Base-by-base conservation (phyloP, 2,888 invertebrate genomes). In the Harmothoe impar region DNA sequence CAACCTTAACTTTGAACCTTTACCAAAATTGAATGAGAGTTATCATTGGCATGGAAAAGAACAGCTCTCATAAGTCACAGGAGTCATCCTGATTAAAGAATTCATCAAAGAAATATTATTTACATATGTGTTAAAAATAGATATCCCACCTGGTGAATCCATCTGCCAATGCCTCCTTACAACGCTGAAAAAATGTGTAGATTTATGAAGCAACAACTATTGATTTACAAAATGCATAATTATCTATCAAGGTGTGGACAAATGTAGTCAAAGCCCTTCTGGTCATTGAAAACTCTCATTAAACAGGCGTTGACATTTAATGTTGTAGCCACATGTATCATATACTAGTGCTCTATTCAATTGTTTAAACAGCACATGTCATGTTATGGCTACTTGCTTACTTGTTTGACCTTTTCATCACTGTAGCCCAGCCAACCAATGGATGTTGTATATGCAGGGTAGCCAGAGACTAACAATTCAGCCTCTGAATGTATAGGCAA, bases 1-100 rank as follows among this genome's bases (percentile, higher is more conserved):
- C 99, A n/a, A 99, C 98, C 96, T 99, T 99, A 23, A 98, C 97
- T 96, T 99, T 99, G 95, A 98, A 98, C 89, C 96, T 96, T 23
- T 10, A 52, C 17, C 12, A 52, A 52, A 10, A 52, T n/a, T n/a
- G n/a, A n/a, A n/a, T n/a, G n/a, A n/a, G n/a, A n/a, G n/a, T n/a
- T n/a, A n/a, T n/a, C n/a, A n/a, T n/a, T n/a, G 54, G 17, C 54
- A 52, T n/a, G n/a, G n/a, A n/a, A n/a, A n/a, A n/a, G n/a, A n/a
- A n/a, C n/a, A n/a, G n/a, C n/a, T n/a, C n/a, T n/a, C n/a, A n/a
- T n/a, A n/a, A n/a, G n/a, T n/a, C n/a, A n/a, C n/a, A n/a, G n/a
- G n/a, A n/a, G n/a, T n/a, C n/a, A n/a, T n/a, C n/a, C n/a, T n/a
- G n/a, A n/a, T n/a, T n/a, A n/a, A n/a, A n/a, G n/a, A n/a, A n/a